Evolutionary conservation across 2,797 vertebrate species (phyloP).

Genomic region (Mus minutoides): DNA sequence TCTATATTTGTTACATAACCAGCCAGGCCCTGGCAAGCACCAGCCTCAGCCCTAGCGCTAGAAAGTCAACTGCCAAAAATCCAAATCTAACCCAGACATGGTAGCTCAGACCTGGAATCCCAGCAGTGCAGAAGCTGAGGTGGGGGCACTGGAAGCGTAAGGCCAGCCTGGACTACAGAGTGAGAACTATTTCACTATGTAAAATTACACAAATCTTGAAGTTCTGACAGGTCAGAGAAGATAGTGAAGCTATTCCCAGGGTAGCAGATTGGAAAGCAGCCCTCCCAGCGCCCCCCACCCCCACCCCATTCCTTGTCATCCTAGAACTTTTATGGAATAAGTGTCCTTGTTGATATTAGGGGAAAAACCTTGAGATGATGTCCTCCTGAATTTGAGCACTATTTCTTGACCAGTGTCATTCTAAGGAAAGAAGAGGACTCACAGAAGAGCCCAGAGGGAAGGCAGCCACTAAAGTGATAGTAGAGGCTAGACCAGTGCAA

Average conservation of each 20-base stretch:
- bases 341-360: neutral
- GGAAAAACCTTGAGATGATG: neutral
- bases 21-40: neutral
- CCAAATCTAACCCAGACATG: neutral
- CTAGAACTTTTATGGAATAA: neutral
- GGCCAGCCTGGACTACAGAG: neutral
- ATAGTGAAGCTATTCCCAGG: neutral
- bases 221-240: neutral
- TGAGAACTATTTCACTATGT: neutral
- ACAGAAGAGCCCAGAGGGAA: neutral
- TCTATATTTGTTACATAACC: neutral
- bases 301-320: neutral
- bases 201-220: neutral
- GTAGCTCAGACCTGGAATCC: neutral
- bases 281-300: fast-evolving
- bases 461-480: neutral
- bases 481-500: neutral
- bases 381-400: neutral
- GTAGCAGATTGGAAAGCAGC: neutral
- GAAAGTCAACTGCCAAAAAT: neutral
- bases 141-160: neutral
- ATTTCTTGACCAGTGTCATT: neutral
- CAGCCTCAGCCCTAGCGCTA: neutral
- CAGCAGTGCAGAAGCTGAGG: neutral
- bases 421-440: neutral